Evolutionary conservation across 2,113 vertebrate species (phyloP), one percentile per base, ranked within the genome.

Genomic region (Burhinus bistriatus): DNA sequence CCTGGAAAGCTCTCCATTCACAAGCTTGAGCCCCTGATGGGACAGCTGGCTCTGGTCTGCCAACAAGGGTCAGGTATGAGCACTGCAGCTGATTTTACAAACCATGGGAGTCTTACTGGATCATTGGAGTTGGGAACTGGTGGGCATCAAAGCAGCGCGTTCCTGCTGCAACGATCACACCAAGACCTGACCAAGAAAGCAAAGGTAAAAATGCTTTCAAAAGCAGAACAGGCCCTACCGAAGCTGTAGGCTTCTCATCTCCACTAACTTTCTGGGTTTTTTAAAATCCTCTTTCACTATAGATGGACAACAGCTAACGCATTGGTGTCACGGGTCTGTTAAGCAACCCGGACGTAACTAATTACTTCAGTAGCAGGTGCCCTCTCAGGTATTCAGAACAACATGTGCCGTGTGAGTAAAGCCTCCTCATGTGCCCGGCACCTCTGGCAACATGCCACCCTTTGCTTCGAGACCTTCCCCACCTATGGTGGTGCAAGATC

Each of bases 101-200:
- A 65, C 23, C 19, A 32, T 0, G 4, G 40, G 22, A 73, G 5
- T 38, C 4, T 2, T 10, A 73, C 4, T 12, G 49, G 16, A 11
- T 40, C 9, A 32, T 45, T 40, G 57, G 12, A 40, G 5, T 12
- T 40, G 20, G 44, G 40, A 65, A 58, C 12, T 0, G 0, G 19
- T 12, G 27, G 25, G 7, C 6, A 30, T 70, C 44, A 55, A 69
- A 83, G 45, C 25, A 81, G 11, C 5, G 2, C 0, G 0, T 12
- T 83, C 22, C 34, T 83, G 22, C 55, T 78, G 27, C 45, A 89
- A 20, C 1, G 1, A n/a, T 22, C 0, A 0, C 59, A 25, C 38
- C 2, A 1, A 90, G 22, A 68, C 42, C 38, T 83, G 30, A 21
- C 22, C 16, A 40, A 34, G 62, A 54, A 52, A 51, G 2, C 27